Evolutionary conservation across 2,888 invertebrate genomes (phyloP), one percentile per base, ranked within the genome.

Genomic region (Zaprionus obscuricornis): DNA sequence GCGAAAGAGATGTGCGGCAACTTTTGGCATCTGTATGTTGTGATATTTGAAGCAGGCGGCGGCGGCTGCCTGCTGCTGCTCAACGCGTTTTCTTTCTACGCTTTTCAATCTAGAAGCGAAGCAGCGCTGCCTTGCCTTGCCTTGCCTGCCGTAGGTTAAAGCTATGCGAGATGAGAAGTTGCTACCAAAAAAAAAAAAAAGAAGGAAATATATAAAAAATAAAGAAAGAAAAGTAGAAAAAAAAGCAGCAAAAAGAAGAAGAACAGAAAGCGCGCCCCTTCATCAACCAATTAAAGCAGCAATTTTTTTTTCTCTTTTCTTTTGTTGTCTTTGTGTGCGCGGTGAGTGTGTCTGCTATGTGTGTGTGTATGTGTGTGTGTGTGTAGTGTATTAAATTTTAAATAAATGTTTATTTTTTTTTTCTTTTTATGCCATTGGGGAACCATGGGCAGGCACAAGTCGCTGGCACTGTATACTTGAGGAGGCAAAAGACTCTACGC

Each of bases 361-460:
- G 34, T 27, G 17, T 37, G 18, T 17, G 43, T 42, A 24, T 50
- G 39, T 54, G 55, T 40, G 43, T 49, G 55, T 34, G 51, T 42
- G 51, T 58, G 54, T 56, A 50, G 75, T 75, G 63, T 75, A 75
- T 83, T 83, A 74, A 79, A 79, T 71, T 83, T 79, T 74, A 76
- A 78, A 76, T 76, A 78, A 78, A 78, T 78, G 78, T 71, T 73
- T 73, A 70, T 54, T 68, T 60, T 66, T 72, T 63, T 37, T 73
- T 73, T 54, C 72, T 60, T 66, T 72, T 63, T 37, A 36, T 50
- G 22, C 66, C 39, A 34, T 34, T 50, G 39, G 60, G 60, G 43
- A n/a, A n/a, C n/a, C 45, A n/a, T n/a, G n/a, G 14, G 13, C 24
- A 26, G 43, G 34, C 62, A 40, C n/a, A n/a, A n/a, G n/a, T n/a